Conservation (phyloP, 2,113 vertebrate species). For the Craseonycteris thonglongyai region DNA sequence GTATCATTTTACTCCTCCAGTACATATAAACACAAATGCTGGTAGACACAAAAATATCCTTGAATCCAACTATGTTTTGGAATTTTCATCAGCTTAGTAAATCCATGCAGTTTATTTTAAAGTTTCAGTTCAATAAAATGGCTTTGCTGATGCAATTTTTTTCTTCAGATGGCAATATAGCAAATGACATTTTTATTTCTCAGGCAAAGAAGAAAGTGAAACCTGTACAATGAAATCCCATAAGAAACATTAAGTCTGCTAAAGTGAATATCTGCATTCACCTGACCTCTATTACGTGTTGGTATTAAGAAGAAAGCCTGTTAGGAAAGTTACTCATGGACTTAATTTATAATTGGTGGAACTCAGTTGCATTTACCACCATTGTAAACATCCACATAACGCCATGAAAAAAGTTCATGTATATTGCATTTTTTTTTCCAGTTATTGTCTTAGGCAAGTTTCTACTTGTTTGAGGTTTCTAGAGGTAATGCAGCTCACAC, state of each 20-base stretch:
- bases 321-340: constrained; percentile 76
- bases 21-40: constrained; percentile 77
- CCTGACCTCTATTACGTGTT: constrained; percentile 67
- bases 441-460: constrained; percentile 86
- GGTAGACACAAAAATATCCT: constrained; percentile 79
- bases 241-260: constrained; percentile 71
- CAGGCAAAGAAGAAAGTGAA: constrained; percentile 73
- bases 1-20: constrained; percentile 75
- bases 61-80: constrained; percentile 74
- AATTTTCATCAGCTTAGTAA: constrained; percentile 78
- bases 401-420: constrained; percentile 82
- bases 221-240: constrained; percentile 66
- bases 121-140: constrained; percentile 72
- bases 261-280: constrained; percentile 56
- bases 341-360: constrained; percentile 78
- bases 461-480: constrained; percentile 82
- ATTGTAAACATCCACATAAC: constrained; percentile 91
- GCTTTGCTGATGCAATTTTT: constrained; percentile 75
- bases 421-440: constrained; percentile 90
- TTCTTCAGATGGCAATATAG: constrained; percentile 74
- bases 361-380: constrained; percentile 78
- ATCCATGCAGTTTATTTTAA: constrained; percentile 76
- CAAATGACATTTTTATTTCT: constrained; percentile 75
- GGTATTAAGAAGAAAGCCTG: constrained; percentile 65
- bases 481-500: constrained; percentile 88